Evolutionary conservation across 2,888 invertebrate genomes (phyloP), one percentile per base, ranked within the genome.

Genomic region (Scaptomyza parva): DNA sequence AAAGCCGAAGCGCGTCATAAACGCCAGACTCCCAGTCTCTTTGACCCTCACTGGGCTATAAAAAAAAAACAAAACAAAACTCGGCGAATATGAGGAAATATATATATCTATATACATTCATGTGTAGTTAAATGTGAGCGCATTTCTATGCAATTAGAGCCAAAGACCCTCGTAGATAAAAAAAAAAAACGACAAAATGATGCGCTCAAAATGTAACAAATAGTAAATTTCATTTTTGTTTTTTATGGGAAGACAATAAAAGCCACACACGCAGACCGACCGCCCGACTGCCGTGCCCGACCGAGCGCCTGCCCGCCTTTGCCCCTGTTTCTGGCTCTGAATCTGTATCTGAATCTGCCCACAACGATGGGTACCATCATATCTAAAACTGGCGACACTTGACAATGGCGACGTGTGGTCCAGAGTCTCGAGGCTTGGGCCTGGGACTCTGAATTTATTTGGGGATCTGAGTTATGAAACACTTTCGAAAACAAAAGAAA

Each of bases 331-430:
- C 37, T 35, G 41, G 1, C 43, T 12, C n/a, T n/a, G n/a, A n/a
- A n/a, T n/a, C 57, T 18, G 62, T n/a, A 51, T 17, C 37, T 35
- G 41, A 1, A 39, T 12, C 65, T 52, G 53, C 55, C 43, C 75
- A 74, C 67, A 65, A 53, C 40, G 65, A 58, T 75, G 58, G 86
- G 68, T 78, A 85, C 88, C 80, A 81, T 81, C 86, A 85, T 87
- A 73, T 84, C 81, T 77, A 43, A 69, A 61, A 57, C 58, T 44
- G 43, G 70, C 74, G 65, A 69, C 86, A 87, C 88, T 81, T 82
- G 86, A 86, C 76, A 86, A 79, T 63, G 70, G 72, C 83, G 83
- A 70, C 67, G 79, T 82, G 82, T 88, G 88, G 86, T 82, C 77
- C 84, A 70, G 50, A 47, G 51, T 6, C 14, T 51, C 3, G 57